These are phyloP conservation scores for Zaprionus nigranus DNA, from an alignment of 1,140 invertebrate species.

Conservation along the genomic window DNA sequence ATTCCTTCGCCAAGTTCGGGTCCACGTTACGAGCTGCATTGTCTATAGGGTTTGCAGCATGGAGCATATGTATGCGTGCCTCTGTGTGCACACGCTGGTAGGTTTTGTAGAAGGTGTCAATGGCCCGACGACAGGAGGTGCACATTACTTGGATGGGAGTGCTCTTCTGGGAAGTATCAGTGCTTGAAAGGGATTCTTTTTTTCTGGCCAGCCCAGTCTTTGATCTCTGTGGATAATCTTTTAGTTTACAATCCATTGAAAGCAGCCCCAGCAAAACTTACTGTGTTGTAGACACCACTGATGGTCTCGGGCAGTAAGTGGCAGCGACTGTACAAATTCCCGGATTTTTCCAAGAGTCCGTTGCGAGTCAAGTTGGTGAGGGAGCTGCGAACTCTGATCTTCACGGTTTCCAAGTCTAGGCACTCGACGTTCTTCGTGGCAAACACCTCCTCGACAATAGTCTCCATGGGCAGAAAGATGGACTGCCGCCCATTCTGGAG, in stretches of 20 bases:
- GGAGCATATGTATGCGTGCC: not conserved
- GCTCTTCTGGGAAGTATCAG: not conserved
- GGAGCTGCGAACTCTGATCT: not conserved
- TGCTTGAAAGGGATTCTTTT: not conserved
- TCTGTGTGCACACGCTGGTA: not conserved
- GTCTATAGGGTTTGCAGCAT: not conserved
- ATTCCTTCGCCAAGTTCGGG: too few relatives aligned
- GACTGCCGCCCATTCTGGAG: not conserved
- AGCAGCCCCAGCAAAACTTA: not conserved
- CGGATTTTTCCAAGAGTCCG: not conserved
- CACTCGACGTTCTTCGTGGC: not conserved
- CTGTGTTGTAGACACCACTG: not conserved
- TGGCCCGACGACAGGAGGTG: not conserved
- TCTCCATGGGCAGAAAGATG: not conserved
- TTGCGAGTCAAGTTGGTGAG: not conserved
- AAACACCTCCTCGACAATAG: not conserved
- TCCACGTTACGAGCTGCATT: not conserved
- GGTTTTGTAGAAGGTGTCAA: not conserved
- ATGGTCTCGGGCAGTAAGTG: not conserved
- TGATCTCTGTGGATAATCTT: not conserved
- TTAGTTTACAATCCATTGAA: too few relatives aligned
- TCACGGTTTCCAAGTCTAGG: not conserved
- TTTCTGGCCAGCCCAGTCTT: fast-evolving
- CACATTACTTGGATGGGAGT: not conserved
- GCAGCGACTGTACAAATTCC: not conserved